These are phyloP conservation scores for Mnemiopsis leidyi DNA, from an alignment of 37 sponge, comb jelly and placozoan species.

Conservation along the genomic window DNA sequence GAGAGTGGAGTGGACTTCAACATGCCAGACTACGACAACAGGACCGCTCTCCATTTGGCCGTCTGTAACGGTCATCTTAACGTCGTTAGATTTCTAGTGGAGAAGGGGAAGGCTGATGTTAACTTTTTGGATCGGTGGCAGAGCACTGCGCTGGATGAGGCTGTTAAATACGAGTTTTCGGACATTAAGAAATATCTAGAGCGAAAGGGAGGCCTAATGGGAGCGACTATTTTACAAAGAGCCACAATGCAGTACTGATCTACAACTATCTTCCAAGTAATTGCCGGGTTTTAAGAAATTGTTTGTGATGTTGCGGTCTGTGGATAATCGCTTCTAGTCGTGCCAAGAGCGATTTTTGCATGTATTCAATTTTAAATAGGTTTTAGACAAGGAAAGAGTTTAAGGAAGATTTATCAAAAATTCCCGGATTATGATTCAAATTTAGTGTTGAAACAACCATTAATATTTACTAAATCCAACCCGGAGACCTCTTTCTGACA, in stretches of 20 bases:
- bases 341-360: no score
- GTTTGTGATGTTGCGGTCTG: no score
- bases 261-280: no score
- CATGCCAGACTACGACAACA: constrained; percentile 67
- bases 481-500: no score
- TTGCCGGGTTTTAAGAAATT: no score
- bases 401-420: no score
- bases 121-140: constrained; percentile 66
- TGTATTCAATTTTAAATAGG: no score
- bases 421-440: no score
- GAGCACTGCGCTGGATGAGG: constrained; percentile 64
- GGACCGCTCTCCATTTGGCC: constrained; percentile 65
- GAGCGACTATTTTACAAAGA: background rate
- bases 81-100: constrained; percentile 63
- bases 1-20: constrained; percentile 66
- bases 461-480: no score
- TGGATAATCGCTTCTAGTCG: no score
- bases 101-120: constrained; percentile 12
- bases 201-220: constrained; percentile 59
- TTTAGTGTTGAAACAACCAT: no score
- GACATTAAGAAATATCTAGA: constrained; percentile 8
- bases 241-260: constrained; percentile 23
- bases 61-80: constrained; percentile 66
- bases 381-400: no score
- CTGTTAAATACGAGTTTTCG: constrained; percentile 20